Evolutionary conservation across 2,113 vertebrate species (phyloP).

Genomic region (Elanus axillaris): DNA sequence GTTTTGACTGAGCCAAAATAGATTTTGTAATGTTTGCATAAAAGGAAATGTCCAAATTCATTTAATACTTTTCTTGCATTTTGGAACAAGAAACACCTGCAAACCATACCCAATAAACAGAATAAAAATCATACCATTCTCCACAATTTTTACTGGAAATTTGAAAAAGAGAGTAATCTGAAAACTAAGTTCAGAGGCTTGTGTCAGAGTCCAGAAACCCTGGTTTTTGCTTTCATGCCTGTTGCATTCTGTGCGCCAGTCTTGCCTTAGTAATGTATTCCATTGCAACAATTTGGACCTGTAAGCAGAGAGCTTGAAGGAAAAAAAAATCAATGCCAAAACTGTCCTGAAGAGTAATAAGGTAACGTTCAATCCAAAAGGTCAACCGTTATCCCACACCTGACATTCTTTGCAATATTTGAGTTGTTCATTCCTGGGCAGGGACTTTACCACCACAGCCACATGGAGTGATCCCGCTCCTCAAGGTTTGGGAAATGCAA

Average conservation of each 20-base stretch:
- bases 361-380: not conserved
- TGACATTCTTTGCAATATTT: not conserved
- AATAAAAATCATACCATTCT: not conserved
- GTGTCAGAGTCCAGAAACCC: not conserved
- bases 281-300: not conserved
- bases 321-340: not conserved
- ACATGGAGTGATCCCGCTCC: not conserved
- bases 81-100: not conserved
- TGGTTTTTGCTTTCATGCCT: not conserved
- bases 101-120: not conserved
- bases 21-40: conserved; percentile 28
- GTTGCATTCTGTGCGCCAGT: not conserved
- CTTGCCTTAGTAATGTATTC: not conserved
- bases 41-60: not conserved
- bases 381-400: not conserved
- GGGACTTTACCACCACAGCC: not conserved
- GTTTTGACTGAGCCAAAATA: conserved; percentile 43
- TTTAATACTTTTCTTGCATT: not conserved
- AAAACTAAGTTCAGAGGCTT: not conserved
- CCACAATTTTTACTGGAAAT: not conserved
- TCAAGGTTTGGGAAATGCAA: not conserved
- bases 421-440: not conserved
- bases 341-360: not conserved
- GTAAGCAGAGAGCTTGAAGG: not conserved
- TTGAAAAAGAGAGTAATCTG: not conserved